Evolutionary conservation across 2,888 invertebrate species (phyloP), one percentile per base, ranked within the genome.

Genomic region (Gandaritis pyraliata): DNA sequence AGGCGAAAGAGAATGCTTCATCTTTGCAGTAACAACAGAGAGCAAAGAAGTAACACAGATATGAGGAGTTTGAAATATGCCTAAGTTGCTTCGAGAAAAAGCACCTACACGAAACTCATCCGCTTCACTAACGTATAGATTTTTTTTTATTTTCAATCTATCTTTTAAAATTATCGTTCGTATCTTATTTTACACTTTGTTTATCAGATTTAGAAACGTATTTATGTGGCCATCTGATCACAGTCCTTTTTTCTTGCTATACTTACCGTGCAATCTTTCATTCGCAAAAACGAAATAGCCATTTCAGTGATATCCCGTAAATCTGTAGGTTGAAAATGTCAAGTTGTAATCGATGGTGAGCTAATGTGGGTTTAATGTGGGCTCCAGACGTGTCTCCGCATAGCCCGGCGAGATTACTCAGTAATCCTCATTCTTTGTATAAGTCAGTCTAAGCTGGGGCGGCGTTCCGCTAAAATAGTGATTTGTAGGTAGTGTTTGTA

Each of bases 361-460:
- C 82, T 88, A 88, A 90, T 86, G 88, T 88, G 80, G 84, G 81
- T 85, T 86, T 88, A 87, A 88, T 86, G 82, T 84, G 83, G 80
- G 76, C 73, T 75, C 65, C 72, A 78, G 78, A 78, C 82, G 90
- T 90, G 90, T 79, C 84, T 73, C 82, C 69, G 80, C 87, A 84
- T 85, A 81, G 74, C 78, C 76, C 75, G 69, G 62, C 71, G 78
- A 86, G 90, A 86, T 91, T 89, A 90, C 77, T 58, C 74, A 60
- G 74, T 88, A 88, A 89, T 87, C 88, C 85, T 74, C 81, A 79
- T 86, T 86, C 85, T 87, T 86, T 83, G 84, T 81, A 83, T 82
- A 84, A 83, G 85, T 85, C 83, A 82, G 68, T 76, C 73, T 77
- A 75, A 81, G 79, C 79, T 72, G 68, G 69, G 75, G 70, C 63